phyloP scores from a whole-genome alignment of 2,113 vertebrate species.

The Puntigrus tetrazona region DNA sequence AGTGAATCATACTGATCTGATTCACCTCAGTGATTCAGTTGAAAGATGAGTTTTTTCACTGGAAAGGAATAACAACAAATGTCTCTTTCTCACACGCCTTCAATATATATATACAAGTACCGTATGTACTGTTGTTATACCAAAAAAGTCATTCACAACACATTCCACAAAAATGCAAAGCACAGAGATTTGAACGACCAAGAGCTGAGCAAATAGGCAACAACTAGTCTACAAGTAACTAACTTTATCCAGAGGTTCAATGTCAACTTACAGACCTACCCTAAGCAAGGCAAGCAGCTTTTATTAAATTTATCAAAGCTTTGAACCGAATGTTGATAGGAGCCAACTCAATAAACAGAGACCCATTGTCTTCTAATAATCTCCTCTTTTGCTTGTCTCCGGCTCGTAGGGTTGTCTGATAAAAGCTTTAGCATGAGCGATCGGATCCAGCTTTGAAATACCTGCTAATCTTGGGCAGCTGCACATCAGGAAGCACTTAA shows the following conservation, averaged over 20 bases:
- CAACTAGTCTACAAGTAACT: not conserved
- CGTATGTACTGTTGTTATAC: too few species aligned
- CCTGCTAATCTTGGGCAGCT: conserved; percentile 53
- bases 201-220: not conserved
- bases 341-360: conserved; percentile 71
- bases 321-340: conserved; percentile 66
- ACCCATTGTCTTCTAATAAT: conserved; percentile 67
- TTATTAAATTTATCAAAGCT: conserved; percentile 36
- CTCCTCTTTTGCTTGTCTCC: conserved; percentile 59
- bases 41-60: not conserved
- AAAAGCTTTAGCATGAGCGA: conserved; percentile 57
- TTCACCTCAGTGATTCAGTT: not conserved
- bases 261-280: not conserved
- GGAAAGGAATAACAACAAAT: not conserved
- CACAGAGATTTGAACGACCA: not conserved
- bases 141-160: too few species aligned
- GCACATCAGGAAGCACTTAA: conserved; percentile 50
- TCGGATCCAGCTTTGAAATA: conserved; percentile 48
- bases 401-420: conserved; percentile 57
- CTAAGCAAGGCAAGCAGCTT: conserved; percentile 9
- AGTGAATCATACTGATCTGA: not conserved
- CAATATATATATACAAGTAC: too few species aligned
- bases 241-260: not conserved
- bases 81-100: not conserved
- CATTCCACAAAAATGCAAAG: not conserved